A percentile compares a stretch with the other conserved stretches of the same genome.
Evolutionary conservation across 2,113 vertebrate species (phyloP).

Genomic region (Symphodus melops): DNA sequence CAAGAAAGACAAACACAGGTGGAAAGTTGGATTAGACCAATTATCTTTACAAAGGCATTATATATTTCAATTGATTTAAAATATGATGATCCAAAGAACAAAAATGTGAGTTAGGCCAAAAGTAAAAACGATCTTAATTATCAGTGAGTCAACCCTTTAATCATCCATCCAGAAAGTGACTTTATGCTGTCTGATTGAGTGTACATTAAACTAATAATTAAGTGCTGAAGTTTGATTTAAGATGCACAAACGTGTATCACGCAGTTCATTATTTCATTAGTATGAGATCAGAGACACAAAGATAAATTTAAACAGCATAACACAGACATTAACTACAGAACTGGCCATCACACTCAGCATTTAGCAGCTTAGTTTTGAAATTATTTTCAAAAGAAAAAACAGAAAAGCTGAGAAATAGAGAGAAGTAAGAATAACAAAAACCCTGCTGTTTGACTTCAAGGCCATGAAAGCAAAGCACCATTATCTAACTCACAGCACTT

Average conservation of each 20-base stretch:
- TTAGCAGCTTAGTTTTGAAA: background rate
- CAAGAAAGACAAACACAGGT: background rate
- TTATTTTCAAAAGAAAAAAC: conserved; percentile 9
- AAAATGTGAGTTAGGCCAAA: background rate
- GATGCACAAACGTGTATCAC: background rate
- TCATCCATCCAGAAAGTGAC: background rate
- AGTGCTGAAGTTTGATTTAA: background rate
- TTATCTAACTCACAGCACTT: conserved; percentile 39
- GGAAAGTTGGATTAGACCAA: background rate
- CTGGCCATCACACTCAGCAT: background rate
- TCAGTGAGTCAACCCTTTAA: background rate
- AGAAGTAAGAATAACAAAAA: conserved; percentile 3
- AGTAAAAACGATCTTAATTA: background rate
- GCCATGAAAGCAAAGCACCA: conserved; percentile 38
- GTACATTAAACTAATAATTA: background rate
- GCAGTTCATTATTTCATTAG: background rate
- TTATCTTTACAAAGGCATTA: background rate
- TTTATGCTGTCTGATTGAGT: background rate
- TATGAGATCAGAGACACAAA: background rate
- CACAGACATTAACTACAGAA: background rate
- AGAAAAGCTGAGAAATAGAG: background rate
- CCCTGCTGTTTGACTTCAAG: conserved; percentile 20
- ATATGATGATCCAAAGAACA: conserved; percentile 3
- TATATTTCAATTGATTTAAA: background rate
- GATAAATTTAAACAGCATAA: background rate